These are phyloP conservation scores for Pelmatolapia mariae DNA, from an alignment of 2,113 vertebrate species.

Conservation along the genomic window DNA sequence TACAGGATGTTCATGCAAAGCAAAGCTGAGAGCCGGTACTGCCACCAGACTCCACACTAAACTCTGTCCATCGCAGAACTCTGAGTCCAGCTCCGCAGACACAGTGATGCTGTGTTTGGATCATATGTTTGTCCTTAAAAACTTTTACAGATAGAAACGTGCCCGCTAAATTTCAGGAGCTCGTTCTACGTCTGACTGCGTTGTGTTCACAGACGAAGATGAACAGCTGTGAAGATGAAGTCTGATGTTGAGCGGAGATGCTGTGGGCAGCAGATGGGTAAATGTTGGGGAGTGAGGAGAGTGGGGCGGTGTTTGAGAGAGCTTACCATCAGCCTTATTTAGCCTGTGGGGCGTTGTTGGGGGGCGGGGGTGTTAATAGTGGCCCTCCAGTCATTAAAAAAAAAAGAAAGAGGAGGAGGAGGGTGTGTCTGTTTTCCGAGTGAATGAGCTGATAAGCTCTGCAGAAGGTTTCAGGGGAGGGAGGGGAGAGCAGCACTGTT, in stretches of 20 bases:
- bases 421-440: slow-evolving; percentile 57
- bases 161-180: neutral
- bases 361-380: slow-evolving; percentile 48
- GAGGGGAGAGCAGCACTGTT: slow-evolving; percentile 36
- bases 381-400: slow-evolving; percentile 56
- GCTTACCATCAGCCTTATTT: slow-evolving; percentile 41
- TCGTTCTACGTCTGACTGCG: neutral
- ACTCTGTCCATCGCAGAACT: neutral
- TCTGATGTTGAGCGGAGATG: neutral
- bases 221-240: neutral
- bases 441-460: slow-evolving; percentile 60
- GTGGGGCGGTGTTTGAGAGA: neutral
- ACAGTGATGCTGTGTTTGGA: neutral
- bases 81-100: neutral
- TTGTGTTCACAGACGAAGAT: neutral
- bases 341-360: slow-evolving; percentile 24
- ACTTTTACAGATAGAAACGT: neutral
- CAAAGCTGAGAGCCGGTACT: neutral
- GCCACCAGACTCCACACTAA: neutral
- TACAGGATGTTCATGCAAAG: neutral
- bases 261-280: slow-evolving; percentile 31
- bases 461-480: slow-evolving; percentile 52
- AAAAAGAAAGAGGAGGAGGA: slow-evolving; percentile 43
- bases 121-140: neutral
- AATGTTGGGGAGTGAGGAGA: slow-evolving; percentile 14